Evolutionary conservation across 2,888 invertebrate genomes (phyloP).

Genomic region (Bugula neritina): DNA sequence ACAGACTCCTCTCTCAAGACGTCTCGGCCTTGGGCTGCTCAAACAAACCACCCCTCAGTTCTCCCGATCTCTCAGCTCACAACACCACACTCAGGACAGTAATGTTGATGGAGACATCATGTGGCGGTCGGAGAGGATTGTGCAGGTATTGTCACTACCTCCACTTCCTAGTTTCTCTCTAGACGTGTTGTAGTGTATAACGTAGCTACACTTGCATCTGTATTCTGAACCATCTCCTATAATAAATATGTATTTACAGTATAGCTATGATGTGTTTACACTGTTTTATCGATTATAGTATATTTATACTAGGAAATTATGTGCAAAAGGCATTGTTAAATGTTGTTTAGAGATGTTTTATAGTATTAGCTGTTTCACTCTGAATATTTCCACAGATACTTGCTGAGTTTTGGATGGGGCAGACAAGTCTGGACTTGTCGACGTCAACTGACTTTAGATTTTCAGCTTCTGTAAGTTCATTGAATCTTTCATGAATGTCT

Average conservation of each 20-base stretch:
- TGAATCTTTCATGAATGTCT: too few relatives aligned
- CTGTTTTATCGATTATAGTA: too few relatives aligned
- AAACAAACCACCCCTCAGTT: constrained; percentile 3
- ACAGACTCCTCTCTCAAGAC: neutral
- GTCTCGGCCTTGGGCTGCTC: neutral
- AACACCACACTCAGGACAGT: constrained; percentile 31
- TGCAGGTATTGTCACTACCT: constrained; percentile 39
- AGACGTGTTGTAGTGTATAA: too few relatives aligned
- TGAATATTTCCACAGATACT: constrained; percentile 45
- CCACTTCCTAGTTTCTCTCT: too few relatives aligned
- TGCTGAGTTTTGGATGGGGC: constrained; percentile 50
- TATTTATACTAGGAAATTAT: too few relatives aligned
- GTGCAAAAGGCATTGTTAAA: too few relatives aligned
- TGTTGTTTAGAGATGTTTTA: too few relatives aligned
- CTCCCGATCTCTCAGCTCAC: constrained; percentile 4
- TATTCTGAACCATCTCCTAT: too few relatives aligned
- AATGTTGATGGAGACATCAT: constrained; percentile 39
- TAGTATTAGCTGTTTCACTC: too few relatives aligned
- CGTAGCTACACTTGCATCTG: too few relatives aligned
- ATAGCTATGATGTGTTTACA: too few relatives aligned
- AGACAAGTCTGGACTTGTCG: constrained; percentile 37
- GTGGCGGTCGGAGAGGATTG: constrained; percentile 44
- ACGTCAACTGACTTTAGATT: neutral
- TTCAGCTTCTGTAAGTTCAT: neutral
- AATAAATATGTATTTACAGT: too few relatives aligned